Percentiles rank a stretch among this genome's conserved stretches.
Conservation (phyloP, 2,113 vertebrate species). For the Aramus guarauna region DNA sequence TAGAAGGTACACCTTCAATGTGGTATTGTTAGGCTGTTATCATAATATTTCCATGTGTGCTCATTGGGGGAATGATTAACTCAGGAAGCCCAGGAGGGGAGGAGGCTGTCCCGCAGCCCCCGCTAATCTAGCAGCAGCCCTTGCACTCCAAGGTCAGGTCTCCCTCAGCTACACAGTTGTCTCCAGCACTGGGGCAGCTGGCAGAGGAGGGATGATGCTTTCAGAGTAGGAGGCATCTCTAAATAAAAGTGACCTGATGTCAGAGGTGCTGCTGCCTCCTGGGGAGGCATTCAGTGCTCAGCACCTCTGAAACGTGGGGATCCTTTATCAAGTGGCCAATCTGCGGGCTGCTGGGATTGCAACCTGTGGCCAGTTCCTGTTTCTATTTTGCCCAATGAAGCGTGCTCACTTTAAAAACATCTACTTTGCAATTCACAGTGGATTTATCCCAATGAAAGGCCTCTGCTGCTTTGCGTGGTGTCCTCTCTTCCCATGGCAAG, state of each 20-base stretch:
- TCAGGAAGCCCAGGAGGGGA: background rate
- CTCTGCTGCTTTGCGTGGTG: background rate
- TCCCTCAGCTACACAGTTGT: background rate
- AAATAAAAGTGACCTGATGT: background rate
- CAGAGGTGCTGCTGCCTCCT: background rate
- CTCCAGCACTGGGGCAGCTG: background rate
- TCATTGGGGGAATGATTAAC: background rate
- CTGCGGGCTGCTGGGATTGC: background rate
- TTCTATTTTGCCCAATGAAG: background rate
- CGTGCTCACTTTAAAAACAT: background rate
- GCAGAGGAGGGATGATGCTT: background rate
- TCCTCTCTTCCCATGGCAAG: background rate
- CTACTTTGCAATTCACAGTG: background rate
- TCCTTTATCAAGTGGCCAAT: background rate
- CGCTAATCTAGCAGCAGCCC: background rate
- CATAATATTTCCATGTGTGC: background rate
- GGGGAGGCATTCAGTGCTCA: rapidly evolving
- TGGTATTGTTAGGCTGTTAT: conserved; percentile 23
- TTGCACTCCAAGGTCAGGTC: background rate
- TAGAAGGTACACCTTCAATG: background rate
- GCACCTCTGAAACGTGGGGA: background rate
- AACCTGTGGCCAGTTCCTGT: background rate
- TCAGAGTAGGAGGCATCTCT: background rate
- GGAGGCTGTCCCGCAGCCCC: background rate
- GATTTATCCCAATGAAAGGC: background rate